Evolutionary conservation across 1,140 invertebrate species (phyloP), one percentile per base, ranked within the genome.

Genomic region (Drosophila nikananu): DNA sequence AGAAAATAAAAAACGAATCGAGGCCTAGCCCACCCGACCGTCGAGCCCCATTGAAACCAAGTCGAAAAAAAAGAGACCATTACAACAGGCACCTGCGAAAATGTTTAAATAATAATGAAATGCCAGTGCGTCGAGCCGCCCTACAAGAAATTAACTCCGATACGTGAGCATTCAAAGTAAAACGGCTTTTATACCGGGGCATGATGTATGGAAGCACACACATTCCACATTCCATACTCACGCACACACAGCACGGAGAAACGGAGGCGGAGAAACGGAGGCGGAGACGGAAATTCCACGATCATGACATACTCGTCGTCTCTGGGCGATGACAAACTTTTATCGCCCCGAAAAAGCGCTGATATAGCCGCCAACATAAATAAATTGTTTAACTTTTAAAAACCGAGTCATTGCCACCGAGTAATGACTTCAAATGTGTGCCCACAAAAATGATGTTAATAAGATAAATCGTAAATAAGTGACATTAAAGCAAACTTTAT

Each of bases 21-120:
- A 71, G 70, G 70, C 73, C 52, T 59, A 27, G 54, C 52, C 59
- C 41, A 19, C 17, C 17, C 52, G 52, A 15, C 32, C 32, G 51
- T 35, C 65, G 46, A 80, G 58, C 49, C 49, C 59, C 52, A 71
- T 68, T 30, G 39, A 77, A 65, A 41, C 39, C 44, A 48, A 39
- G 39, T 27, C 71, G 73, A 10, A 32, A 19, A 35, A 48, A 58
- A 60, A 68, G 44, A 52, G 51, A 68, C 66, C 80, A 86, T 86
- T 86, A 86, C 80, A 80, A 70, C 65, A 77, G 83, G 87, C 83
- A 86, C 83, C 83, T 82, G 83, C 67, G 61, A 79, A 83, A 75
- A 76, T 66, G 61, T 42, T 61, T 35, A 77, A 77, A 78, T 70
- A 78, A 78, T 77, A 77, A 77, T 62, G 59, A 86, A 87, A 86